Evolutionary conservation across 2,888 invertebrate species (phyloP).

Genomic region (Galeopsomyia nigrocyanea): DNA sequence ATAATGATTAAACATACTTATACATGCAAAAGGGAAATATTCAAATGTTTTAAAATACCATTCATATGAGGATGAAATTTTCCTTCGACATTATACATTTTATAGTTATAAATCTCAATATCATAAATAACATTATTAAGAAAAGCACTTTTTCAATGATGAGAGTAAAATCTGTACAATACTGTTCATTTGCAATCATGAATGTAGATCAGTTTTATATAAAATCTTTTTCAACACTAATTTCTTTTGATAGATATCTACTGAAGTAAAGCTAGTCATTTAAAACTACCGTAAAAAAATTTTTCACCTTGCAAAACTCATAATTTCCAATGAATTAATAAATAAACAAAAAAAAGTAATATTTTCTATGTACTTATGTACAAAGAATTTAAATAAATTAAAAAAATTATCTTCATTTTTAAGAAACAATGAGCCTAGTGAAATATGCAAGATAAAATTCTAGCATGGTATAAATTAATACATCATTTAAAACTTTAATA

Average conservation of each 20-base stretch:
- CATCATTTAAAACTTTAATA: background rate
- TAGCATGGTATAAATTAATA: background rate
- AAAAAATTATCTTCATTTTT: conserved; percentile 11
- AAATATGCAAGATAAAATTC: conserved; percentile 8
- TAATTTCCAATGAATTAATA: conserved; percentile 40
- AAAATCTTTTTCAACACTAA: conserved; percentile 28
- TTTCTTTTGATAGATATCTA: conserved; percentile 30
- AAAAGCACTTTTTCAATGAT: conserved; percentile 22
- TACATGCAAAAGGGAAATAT: no score
- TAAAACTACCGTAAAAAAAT: conserved; percentile 40
- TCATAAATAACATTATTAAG: conserved; percentile 22
- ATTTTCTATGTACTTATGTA: background rate
- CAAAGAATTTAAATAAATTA: conserved; percentile 19
- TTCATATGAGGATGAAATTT: no score
- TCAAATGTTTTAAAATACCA: no score
- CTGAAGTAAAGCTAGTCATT: conserved; percentile 20
- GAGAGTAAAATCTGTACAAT: conserved; percentile 32
- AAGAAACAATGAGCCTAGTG: conserved; percentile 8
- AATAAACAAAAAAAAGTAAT: conserved; percentile 34
- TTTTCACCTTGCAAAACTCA: conserved; percentile 18
- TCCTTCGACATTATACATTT: conserved; percentile 1
- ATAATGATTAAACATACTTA: background rate
- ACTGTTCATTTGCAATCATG: conserved; percentile 15
- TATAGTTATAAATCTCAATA: conserved; percentile 7
- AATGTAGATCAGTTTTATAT: conserved; percentile 13